phyloP scores from a whole-genome alignment of 2,797 vertebrate genomes.

The Takifugu ocellatus region DNA sequence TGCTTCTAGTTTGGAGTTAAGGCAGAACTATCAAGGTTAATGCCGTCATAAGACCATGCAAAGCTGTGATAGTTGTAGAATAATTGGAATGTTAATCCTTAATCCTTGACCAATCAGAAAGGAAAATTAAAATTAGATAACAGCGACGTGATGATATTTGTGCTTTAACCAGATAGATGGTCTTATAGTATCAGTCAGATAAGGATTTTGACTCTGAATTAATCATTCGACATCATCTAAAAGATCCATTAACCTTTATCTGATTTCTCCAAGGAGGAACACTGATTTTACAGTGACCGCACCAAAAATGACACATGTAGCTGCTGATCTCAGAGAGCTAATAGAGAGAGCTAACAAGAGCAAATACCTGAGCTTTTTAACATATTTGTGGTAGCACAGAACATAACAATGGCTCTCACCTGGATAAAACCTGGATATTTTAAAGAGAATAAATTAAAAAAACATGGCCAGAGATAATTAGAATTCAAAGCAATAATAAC shows the following conservation, averaged over 20 bases:
- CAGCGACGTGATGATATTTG: neutral
- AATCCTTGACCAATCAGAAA: neutral
- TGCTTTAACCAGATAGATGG: neutral
- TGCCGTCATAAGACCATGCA: neutral
- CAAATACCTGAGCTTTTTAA: neutral
- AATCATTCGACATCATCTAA: slow-evolving; percentile 8
- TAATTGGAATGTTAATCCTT: slow-evolving; percentile 6
- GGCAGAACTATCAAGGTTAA: too few relatives aligned
- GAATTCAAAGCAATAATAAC: too few relatives aligned
- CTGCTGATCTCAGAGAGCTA: too few relatives aligned
- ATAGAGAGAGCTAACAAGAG: neutral
- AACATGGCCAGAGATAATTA: too few relatives aligned
- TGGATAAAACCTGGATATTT: slow-evolving; percentile 2
- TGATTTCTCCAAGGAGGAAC: neutral
- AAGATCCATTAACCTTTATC: slow-evolving; percentile 4
- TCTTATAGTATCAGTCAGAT: slow-evolving; percentile 4
- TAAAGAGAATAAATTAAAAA: slow-evolving; percentile 17
- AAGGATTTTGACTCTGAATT: slow-evolving; percentile 11
- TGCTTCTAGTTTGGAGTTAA: too few relatives aligned
- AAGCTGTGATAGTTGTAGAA: neutral
- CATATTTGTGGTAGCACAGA: neutral
- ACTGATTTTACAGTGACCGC: neutral
- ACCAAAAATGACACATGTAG: neutral
- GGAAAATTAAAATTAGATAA: slow-evolving; percentile 1
- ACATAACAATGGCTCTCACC: neutral